A percentile compares a stretch with the other conserved stretches of the same genome.
phyloP scores from a whole-genome alignment of 1,140 invertebrate genomes.

The Sesamia nonagrioides region DNA sequence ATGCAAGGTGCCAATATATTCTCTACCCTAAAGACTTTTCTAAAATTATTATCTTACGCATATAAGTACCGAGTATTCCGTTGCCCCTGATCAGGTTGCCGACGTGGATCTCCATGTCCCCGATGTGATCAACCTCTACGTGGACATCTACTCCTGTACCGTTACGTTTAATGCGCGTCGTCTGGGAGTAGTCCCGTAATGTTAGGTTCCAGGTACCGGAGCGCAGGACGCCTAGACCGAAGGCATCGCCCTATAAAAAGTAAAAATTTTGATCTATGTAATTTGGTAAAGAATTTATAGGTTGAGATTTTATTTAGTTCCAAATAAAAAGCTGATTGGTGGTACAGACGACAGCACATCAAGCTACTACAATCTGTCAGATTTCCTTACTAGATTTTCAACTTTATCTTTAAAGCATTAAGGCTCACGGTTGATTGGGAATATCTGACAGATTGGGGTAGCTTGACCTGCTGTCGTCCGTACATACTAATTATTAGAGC shows the following conservation, averaged over 20 bases:
- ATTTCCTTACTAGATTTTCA: too few relatives aligned
- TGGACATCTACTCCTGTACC: conserved; percentile 87
- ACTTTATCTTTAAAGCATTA: too few relatives aligned
- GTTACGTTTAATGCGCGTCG: conserved; percentile 90
- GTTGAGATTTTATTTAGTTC: too few relatives aligned
- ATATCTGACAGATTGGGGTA: too few relatives aligned
- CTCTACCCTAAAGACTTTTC: conserved; percentile 2
- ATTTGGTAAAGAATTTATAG: too few relatives aligned
- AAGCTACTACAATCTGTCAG: too few relatives aligned
- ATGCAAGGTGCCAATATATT: not conserved
- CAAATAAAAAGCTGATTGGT: too few relatives aligned
- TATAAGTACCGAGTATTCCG: conserved; percentile 88
- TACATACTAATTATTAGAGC: too few relatives aligned
- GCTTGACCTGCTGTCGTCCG: too few relatives aligned
- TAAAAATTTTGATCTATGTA: too few relatives aligned
- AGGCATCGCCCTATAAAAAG: conserved; percentile 87
- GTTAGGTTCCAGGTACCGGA: conserved; percentile 92
- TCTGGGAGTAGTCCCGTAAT: conserved; percentile 92
- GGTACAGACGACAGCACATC: too few relatives aligned
- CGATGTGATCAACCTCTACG: conserved; percentile 91
- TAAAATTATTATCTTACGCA: conserved; percentile 34
- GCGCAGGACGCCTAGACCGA: conserved; percentile 89
- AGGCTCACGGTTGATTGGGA: too few relatives aligned
- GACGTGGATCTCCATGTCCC: conserved; percentile 93
- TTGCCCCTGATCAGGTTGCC: conserved; percentile 91